phyloP scores from a whole-genome alignment of 92 coral and sea anemone genomes.

The Phenganax stokvisi region DNA sequence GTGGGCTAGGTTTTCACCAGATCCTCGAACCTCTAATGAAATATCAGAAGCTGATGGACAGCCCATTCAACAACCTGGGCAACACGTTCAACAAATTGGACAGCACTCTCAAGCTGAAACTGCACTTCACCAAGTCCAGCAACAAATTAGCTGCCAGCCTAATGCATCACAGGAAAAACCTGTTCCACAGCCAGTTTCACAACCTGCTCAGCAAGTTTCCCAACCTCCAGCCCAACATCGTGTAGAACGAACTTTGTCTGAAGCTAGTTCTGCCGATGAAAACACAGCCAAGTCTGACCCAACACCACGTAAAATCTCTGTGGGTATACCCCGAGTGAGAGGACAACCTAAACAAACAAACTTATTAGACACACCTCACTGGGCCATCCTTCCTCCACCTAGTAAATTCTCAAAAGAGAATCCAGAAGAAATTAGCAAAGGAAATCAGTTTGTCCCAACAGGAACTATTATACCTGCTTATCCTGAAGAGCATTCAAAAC shows the following conservation, averaged over 20 bases:
- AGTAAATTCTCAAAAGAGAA: slow-evolving; percentile 32
- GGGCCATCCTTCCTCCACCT: slow-evolving; percentile 42
- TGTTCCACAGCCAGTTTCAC: slow-evolving; percentile 13
- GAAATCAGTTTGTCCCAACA: slow-evolving; percentile 31
- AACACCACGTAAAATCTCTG: slow-evolving; percentile 21
- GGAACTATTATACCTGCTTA: slow-evolving; percentile 33
- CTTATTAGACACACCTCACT: slow-evolving; percentile 33
- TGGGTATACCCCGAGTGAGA: slow-evolving; percentile 33
- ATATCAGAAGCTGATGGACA: slow-evolving; percentile 2
- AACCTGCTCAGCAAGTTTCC: not conserved
- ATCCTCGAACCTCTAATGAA: slow-evolving; percentile 14
- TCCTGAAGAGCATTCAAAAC: slow-evolving; percentile 18
- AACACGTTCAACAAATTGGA: not conserved
- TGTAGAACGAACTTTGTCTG: slow-evolving; percentile 26
- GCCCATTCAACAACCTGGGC: not conserved
- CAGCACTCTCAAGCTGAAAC: not conserved
- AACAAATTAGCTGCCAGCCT: slow-evolving; percentile 2
- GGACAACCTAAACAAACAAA: slow-evolving; percentile 27
- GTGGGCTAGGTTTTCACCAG: slow-evolving; percentile 42
- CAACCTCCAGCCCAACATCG: not conserved
- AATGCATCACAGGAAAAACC: slow-evolving; percentile 9
- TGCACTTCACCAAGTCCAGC: not conserved
- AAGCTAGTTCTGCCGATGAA: slow-evolving; percentile 19
- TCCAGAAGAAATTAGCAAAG: slow-evolving; percentile 13
- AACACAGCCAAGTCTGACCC: slow-evolving; percentile 10